A percentile compares a stretch with the other conserved stretches of the same genome.
Conservation (phyloP, 2,888 invertebrate genomes). For the Pachymerium ferrugineum region DNA sequence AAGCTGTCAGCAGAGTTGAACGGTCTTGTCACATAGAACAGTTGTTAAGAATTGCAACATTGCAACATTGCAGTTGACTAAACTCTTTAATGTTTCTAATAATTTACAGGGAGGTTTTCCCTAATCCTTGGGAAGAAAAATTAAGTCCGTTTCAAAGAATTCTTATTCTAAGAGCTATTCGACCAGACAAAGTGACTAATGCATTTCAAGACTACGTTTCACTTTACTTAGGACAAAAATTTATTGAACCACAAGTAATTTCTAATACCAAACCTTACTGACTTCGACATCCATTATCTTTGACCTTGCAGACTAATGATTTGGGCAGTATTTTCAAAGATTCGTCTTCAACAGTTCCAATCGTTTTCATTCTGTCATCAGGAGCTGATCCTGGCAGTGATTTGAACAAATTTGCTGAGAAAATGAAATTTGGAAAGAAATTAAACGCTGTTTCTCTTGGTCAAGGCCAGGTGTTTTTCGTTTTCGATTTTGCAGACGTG, state of each 20-base stretch:
- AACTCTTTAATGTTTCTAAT: too few relatives aligned
- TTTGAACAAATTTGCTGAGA: constrained; percentile 41
- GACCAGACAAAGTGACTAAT: constrained; percentile 46
- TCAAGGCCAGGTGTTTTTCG: constrained; percentile 63
- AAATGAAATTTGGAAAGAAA: constrained; percentile 53
- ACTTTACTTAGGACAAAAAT: constrained; percentile 47
- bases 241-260: constrained; percentile 46
- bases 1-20: too few relatives aligned
- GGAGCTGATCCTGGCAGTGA: constrained; percentile 50
- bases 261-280: not conserved
- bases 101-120: constrained; percentile 39
- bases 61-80: too few relatives aligned
- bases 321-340: constrained; percentile 48
- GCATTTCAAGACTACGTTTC: constrained; percentile 53
- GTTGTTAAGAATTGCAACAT: too few relatives aligned
- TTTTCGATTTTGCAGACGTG: not conserved
- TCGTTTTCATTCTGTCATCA: constrained; percentile 50
- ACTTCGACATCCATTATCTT: too few relatives aligned
- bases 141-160: constrained; percentile 48
- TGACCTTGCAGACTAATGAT: constrained; percentile 44
- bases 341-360: constrained; percentile 48
- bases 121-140: constrained; percentile 45
- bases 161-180: constrained; percentile 46
- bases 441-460: constrained; percentile 79
- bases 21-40: too few relatives aligned